Base-by-base conservation (phyloP, 53 echinoderm and acorn worm species). In the Echinometra lucunter region DNA sequence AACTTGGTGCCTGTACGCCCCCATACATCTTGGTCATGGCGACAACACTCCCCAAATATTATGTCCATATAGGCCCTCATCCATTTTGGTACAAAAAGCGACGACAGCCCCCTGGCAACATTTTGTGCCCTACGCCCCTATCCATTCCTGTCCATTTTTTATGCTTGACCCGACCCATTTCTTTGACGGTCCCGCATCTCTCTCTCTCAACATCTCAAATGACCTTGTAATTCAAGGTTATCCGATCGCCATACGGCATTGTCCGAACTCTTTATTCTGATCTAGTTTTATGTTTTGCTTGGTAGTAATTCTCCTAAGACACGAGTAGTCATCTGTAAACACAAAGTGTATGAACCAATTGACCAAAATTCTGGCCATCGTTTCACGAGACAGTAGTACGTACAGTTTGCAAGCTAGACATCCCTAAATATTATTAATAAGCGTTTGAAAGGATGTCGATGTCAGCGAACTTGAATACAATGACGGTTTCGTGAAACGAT, bases 191-290 rank as follows among this genome's bases (percentile, higher is more conserved):
- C 49, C 88, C 32, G 32, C 88, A 2, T 88, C 55, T 78, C 78
- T 88, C 78, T 88, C 88, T 88, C 55, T 88, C 88, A 53, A 8
- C 88, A 55, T 88, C 49, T 49, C 56, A 30, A 34, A 88, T 88
- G 88, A 88, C 88, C 88, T 88, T 55, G 88, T 53, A 88, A 88
- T 56, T 32, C 55, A 56, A 56, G 88, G 88, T 88, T 34, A 88
- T 88, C 34, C 56, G 78, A 78, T 78, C 38, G 78, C 78, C 72
- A 34, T 70, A 32, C 60, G 21, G n/a, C 23, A 63, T 63, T 63
- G 63, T 63, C 63, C 63, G 6, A 63, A 27, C 63, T 63, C 63
- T 63, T n/a, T 63, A 25, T 63, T 60, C 25, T 63, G 63, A 63
- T 21, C 63, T 25, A 63, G 60, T 63, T 63, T 63, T 60, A 63